Conservation (phyloP, 2,113 vertebrate species). For the Osmerus mordax region DNA sequence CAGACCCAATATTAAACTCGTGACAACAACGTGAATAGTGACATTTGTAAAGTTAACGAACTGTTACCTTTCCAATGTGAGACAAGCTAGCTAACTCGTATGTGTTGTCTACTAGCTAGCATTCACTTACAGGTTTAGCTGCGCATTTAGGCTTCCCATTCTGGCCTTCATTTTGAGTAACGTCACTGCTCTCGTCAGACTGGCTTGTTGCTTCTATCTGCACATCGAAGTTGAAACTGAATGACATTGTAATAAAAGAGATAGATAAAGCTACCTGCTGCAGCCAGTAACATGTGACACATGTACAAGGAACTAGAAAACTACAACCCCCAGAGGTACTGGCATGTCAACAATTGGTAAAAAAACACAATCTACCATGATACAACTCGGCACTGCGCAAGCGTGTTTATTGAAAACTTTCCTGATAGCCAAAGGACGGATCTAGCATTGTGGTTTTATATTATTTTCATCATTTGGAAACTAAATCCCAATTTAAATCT, state of each 20-base stretch:
- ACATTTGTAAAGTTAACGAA: too few relatives aligned
- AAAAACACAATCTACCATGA: conserved; percentile 42
- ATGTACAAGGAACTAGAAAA: neutral
- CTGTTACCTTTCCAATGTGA: too few relatives aligned
- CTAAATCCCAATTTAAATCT: neutral
- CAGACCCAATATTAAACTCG: too few relatives aligned
- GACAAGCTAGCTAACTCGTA: neutral
- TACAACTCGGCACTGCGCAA: conserved; percentile 51
- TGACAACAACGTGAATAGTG: too few relatives aligned
- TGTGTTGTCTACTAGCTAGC: neutral
- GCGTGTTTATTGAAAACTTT: too few relatives aligned
- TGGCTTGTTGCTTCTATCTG: conserved; percentile 24
- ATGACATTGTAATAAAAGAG: conserved; percentile 60
- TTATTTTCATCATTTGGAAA: too few relatives aligned
- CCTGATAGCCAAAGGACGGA: too few relatives aligned
- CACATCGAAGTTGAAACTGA: conserved; percentile 74
- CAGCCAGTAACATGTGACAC: too few relatives aligned
- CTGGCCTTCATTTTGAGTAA: conserved; percentile 16
- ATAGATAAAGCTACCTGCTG: too few relatives aligned
- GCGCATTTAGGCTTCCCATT: conserved; percentile 2
- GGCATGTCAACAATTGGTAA: neutral
- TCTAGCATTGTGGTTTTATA: too few relatives aligned
- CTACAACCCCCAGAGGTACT: conserved; percentile 57
- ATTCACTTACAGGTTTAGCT: conserved; percentile 51
- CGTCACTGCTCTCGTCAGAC: conserved; percentile 6